Percentiles rank a stretch among this genome's conserved stretches.
Conservation (phyloP, 2,888 invertebrate genomes). For the Caenorhabditis sp. region DNA sequence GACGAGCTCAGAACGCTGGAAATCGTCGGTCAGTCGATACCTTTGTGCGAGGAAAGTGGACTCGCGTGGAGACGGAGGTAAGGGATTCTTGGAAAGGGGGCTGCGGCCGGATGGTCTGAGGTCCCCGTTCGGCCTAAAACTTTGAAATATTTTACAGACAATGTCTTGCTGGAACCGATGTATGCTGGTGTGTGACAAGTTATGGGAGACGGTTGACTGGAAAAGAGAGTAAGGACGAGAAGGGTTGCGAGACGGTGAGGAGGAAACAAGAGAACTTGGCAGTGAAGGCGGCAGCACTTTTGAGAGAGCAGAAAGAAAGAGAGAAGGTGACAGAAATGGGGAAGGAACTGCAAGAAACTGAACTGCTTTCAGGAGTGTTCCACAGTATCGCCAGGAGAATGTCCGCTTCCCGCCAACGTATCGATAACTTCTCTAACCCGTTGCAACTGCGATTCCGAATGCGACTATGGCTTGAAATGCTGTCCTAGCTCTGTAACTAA, state of each 20-base stretch:
- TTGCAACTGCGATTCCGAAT: conserved; percentile 70
- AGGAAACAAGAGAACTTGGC: conserved; percentile 62
- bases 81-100: background rate
- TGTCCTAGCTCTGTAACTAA: conserved; percentile 59
- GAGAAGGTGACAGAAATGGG: too few species aligned
- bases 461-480: conserved; percentile 63
- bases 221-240: conserved; percentile 55
- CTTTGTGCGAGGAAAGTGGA: conserved; percentile 66
- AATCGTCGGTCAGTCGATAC: conserved; percentile 67
- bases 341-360: too few species aligned
- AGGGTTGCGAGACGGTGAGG: conserved; percentile 63
- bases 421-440: conserved; percentile 35
- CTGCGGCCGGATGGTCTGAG: conserved; percentile 78
- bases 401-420: conserved; percentile 37
- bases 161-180: conserved; percentile 69
- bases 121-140: conserved; percentile 82
- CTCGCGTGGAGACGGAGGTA: conserved; percentile 59
- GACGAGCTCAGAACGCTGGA: conserved; percentile 59
- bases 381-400: conserved; percentile 39
- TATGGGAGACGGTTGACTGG: conserved; percentile 57
- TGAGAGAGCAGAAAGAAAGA: conserved; percentile 40
- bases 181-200: conserved; percentile 69
- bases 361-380: conserved; percentile 36
- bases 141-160: conserved; percentile 61
- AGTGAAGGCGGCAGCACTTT: conserved; percentile 51